A percentile compares a stretch with the other conserved stretches of the same genome.
These are phyloP conservation scores for Urechis unicinctus DNA, from an alignment of 2,888 invertebrate genomes.

Conservation along the genomic window DNA sequence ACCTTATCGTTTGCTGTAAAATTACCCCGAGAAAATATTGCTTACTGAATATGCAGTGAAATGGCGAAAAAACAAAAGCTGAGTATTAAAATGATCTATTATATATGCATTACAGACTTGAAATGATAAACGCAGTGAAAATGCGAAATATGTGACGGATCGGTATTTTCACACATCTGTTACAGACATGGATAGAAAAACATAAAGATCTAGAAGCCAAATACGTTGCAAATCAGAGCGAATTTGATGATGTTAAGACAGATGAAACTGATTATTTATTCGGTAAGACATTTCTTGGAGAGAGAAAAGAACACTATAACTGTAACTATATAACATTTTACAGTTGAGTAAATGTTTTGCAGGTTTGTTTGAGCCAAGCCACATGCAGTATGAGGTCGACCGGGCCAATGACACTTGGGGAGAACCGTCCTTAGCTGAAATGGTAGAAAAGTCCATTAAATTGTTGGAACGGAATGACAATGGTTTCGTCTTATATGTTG, in stretches of 20 bases:
- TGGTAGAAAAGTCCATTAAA: conserved; percentile 69
- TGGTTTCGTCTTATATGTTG: conserved; percentile 67
- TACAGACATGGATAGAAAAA: neutral
- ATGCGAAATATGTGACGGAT: no score
- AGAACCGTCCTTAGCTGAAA: conserved; percentile 68
- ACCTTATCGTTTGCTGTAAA: no score
- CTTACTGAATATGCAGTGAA: no score
- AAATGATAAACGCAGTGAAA: no score
- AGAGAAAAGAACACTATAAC: no score
- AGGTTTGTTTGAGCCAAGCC: conserved; percentile 49
- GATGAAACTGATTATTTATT: neutral
- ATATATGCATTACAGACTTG: no score
- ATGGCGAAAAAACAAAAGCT: no score
- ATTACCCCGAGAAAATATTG: no score
- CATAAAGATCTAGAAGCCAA: neutral
- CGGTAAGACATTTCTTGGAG: no score
- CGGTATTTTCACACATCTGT: neutral
- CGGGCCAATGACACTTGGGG: conserved; percentile 15
- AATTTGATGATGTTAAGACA: neutral
- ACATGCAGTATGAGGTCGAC: conserved; percentile 68
- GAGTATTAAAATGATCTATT: no score
- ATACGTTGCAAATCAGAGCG: neutral
- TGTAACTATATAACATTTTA: no score
- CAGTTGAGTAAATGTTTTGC: no score
- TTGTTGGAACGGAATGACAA: conserved; percentile 59